Evolutionary conservation across 2,113 vertebrate species (phyloP), one percentile per base, ranked within the genome.

Genomic region (Ptychochromis oligacanthus): DNA sequence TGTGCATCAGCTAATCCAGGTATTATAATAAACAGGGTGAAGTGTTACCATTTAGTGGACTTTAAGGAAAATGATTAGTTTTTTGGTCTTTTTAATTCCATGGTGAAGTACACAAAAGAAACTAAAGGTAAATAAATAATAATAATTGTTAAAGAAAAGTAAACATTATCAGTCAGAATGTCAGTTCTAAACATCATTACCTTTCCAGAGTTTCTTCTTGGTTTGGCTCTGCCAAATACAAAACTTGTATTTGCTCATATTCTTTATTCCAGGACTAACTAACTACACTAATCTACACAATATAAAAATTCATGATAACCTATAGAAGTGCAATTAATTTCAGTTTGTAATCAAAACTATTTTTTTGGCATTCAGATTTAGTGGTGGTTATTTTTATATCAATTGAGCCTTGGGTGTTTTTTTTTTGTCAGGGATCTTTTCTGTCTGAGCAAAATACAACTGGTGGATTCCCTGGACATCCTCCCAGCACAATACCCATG

Each of bases 371-470:
- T 65, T 65, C 14, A 3, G 22, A 43, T 26, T 38, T 65, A 17
- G n/a, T n/a, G 24, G 62, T 43, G 38, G 2, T 43, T 31, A 10
- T 0, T 7, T 67, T 61, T 13, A 64, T 36, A 18, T 61, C 59
- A 2, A 6, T 36, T 67, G 52, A 80, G 38, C 1, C n/a, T 20
- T 64, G 20, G 26, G 24, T 74, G 43, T 17, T 43, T 65, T 31
- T 38, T 15, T 61, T 85, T 61, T 85, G 75, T 20, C 91, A 92
- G 87, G 90, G 84, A 64, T 74, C 85, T 70, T 70, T 83, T 43
- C 15, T 89, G 81, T 86, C 89, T n/a, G 94, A 94, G 77, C 90
- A 93, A 62, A 94, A 87, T 79, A 52, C 59, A n/a, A 4, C 72
- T 24, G 55, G 28, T 83, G 95, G 92, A 93, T 91, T 90, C 55